Evolutionary conservation across 1,140 invertebrate genomes (phyloP), one percentile per base, ranked within the genome.

Genomic region (Drosophila arizonae): DNA sequence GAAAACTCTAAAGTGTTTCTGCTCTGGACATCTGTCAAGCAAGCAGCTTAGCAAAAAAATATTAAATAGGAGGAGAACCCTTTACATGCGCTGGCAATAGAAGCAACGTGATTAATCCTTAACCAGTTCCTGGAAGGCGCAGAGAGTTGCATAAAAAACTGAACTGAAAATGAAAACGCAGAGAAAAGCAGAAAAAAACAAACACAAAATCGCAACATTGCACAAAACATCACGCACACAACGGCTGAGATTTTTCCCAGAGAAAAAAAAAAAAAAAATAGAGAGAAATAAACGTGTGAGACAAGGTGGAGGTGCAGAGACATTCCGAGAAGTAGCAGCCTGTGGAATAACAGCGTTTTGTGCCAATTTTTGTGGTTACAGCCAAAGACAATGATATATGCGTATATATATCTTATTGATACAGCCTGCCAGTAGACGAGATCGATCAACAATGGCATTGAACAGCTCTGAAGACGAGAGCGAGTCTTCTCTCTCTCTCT

Each of bases 311-410:
- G 43, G 17, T 41, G 65, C n/a, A 60, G 33, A 51, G 26, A 52
- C 33, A 45, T 86, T 86, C 82, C 76, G 72, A 86, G 82, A 86
- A 86, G 76, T 76, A 15, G 43, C 13, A 45, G 43, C 43, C 36
- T 45, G 43, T 61, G 68, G 52, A 72, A 69, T 63, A 57, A 58
- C 62, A 55, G 48, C 43, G 41, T 72, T 72, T 80, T 85, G 76
- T 87, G 68, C 79, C 82, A 87, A 87, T 86, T 79, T 69, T 86
- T 86, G 82, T 86, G 82, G 82, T 85, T 82, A 70, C 65, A 51
- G 50, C 68, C 39, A 67, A 72, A 51, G 3, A 43, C 26, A 33
- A 45, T 50, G 66, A 17, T 17, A 15, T 6, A 43, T 43, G 6
- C 6, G 6, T 30, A 39, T 39, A 62, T 73, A 62, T 56, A 69